Percentiles rank a stretch among this genome's conserved stretches.
Conservation (phyloP, 2,797 vertebrate genomes). For the Coracias cyanogaster region DNA sequence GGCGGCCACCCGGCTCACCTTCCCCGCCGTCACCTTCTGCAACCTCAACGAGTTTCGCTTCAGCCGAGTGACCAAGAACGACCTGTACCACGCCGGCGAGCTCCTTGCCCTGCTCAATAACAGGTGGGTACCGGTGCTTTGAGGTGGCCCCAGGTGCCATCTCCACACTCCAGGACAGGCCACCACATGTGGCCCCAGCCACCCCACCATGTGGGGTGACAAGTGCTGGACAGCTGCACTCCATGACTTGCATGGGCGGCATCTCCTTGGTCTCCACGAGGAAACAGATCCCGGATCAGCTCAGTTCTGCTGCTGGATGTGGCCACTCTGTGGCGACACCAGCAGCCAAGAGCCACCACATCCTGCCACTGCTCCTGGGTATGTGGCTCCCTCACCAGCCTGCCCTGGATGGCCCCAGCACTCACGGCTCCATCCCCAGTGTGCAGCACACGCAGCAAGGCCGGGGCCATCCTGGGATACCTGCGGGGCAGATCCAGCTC, state of each 20-base stretch:
- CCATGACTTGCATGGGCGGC: accelerated
- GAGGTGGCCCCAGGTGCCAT: not conserved
- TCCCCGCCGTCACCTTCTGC: constrained; percentile 96
- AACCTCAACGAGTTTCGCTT: constrained; percentile 99
- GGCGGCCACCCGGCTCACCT: constrained; percentile 84
- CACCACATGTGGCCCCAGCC: accelerated
- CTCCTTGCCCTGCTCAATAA: constrained; percentile 95
- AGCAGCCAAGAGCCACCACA: not conserved
- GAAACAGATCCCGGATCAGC: not conserved
- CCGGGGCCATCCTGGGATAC: not conserved
- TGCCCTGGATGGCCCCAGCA: accelerated
- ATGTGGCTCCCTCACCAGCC: accelerated
- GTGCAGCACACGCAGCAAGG: accelerated
- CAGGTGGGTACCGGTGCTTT: constrained; percentile 79
- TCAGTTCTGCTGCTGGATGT: not conserved
- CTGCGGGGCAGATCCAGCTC: not conserved
- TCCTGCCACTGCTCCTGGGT: not conserved
- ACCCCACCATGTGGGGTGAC: accelerated
- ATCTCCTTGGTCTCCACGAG: not conserved
- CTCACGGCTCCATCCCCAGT: accelerated
- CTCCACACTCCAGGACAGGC: accelerated
- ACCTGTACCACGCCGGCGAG: constrained; percentile 97
- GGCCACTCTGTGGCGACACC: accelerated
- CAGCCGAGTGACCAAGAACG: constrained; percentile 94
- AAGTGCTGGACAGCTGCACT: not conserved